Evolutionary conservation across 2,888 invertebrate genomes (phyloP).

Genomic region (Ormia ochracea): DNA sequence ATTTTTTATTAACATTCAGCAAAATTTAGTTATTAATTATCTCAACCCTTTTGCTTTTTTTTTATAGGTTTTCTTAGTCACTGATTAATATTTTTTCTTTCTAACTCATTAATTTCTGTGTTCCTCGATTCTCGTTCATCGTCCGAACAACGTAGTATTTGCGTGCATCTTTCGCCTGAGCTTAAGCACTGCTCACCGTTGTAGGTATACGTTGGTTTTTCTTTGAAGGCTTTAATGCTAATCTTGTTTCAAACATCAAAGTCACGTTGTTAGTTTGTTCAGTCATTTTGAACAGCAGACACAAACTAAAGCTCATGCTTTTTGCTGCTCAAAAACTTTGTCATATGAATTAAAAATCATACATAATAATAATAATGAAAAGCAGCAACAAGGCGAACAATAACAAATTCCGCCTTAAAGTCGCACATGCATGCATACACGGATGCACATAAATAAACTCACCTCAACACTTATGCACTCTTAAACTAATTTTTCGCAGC

Average conservation of each 20-base stretch:
- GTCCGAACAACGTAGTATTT: background rate
- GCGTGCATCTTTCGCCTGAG: background rate
- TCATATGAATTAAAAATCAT: constrained; percentile 59
- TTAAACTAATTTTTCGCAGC: background rate
- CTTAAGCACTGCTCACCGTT: constrained; percentile 21
- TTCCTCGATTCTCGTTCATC: constrained; percentile 36
- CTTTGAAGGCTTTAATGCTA: constrained; percentile 63
- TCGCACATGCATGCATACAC: constrained; percentile 41
- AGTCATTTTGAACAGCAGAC: constrained; percentile 50
- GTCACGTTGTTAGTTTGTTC: constrained; percentile 69
- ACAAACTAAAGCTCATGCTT: constrained; percentile 43
- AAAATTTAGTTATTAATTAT: constrained; percentile 49
- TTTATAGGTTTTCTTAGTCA: constrained; percentile 41
- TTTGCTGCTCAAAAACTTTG: constrained; percentile 56
- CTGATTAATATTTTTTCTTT: constrained; percentile 60
- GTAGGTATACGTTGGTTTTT: constrained; percentile 34
- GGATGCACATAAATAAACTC: background rate
- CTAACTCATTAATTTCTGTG: constrained; percentile 60
- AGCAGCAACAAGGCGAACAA: background rate
- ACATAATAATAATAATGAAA: constrained; percentile 13
- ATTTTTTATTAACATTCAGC: constrained; percentile 14
- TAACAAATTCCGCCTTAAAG: constrained; percentile 62
- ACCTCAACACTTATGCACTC: constrained; percentile 2
- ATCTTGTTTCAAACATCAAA: constrained; percentile 71
- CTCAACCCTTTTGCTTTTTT: constrained; percentile 29